Evolutionary conservation across 2,888 invertebrate genomes (phyloP).

Genomic region (Allygus modestus): DNA sequence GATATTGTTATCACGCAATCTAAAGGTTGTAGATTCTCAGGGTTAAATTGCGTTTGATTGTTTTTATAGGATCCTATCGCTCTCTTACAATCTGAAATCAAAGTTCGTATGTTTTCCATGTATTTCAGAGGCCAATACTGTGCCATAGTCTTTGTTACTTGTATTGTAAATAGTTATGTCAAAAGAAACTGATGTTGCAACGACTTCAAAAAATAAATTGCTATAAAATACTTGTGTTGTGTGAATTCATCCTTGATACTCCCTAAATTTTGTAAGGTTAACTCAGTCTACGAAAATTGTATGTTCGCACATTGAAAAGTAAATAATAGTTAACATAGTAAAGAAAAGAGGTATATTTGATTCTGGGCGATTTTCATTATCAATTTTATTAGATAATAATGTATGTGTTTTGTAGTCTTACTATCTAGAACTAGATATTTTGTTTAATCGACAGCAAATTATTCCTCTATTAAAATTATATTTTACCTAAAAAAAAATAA

Average conservation of each 20-base stretch:
- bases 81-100: neutral
- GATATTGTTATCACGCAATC: neutral
- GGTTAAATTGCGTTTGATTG: neutral
- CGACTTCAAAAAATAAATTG: constrained; percentile 49
- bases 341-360: too few species aligned
- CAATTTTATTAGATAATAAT: too few species aligned
- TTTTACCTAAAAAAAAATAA: too few species aligned
- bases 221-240: neutral
- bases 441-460: too few species aligned
- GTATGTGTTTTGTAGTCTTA: too few species aligned
- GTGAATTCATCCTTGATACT: neutral
- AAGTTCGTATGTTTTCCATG: constrained; percentile 36
- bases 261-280: too few species aligned
- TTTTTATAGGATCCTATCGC: neutral
- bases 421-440: too few species aligned
- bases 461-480: too few species aligned
- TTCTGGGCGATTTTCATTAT: too few species aligned
- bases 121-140: constrained; percentile 35
- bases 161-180: constrained; percentile 53
- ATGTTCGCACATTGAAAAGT: too few species aligned
- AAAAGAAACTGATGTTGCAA: constrained; percentile 36
- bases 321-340: too few species aligned
- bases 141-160: constrained; percentile 47
- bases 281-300: too few species aligned
- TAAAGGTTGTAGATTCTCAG: neutral